Evolutionary conservation across 2,797 vertebrate species (phyloP).

Genomic region (Parauchenoglanis ngamensis): DNA sequence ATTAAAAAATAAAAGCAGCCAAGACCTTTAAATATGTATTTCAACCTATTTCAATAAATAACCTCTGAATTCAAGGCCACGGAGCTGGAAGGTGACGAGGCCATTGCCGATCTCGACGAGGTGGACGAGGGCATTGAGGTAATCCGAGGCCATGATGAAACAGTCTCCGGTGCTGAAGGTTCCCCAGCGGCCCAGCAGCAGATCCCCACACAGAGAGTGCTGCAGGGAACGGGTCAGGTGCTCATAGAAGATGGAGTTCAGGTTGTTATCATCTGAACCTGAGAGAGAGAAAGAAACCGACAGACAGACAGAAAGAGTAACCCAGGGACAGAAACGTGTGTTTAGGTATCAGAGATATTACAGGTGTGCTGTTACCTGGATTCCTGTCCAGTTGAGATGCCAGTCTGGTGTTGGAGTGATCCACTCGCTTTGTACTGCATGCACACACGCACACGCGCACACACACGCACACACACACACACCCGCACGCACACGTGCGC

Average conservation of each 20-base stretch:
- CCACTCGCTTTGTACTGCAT: constrained; percentile 90
- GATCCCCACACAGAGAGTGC: constrained; percentile 94
- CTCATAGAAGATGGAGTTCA: constrained; percentile 99
- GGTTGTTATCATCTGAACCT: constrained; percentile 97
- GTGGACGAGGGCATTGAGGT: constrained; percentile 96
- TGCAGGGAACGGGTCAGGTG: constrained; percentile 96
- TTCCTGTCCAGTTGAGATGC: constrained; percentile 97
- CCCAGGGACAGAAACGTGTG: neutral
- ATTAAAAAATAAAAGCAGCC: too few species aligned
- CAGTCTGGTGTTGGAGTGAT: constrained; percentile 96
- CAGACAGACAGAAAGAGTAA: too few species aligned
- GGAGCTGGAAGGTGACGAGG: constrained; percentile 93
- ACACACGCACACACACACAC: constrained; percentile 34
- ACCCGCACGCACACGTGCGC: too few species aligned
- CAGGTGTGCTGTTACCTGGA: constrained; percentile 79
- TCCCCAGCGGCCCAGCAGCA: constrained; percentile 94
- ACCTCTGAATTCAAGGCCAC: constrained; percentile 98
- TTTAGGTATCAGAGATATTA: neutral
- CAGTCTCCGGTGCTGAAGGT: constrained; percentile 95
- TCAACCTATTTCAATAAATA: too few species aligned
- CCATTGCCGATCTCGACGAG: constrained; percentile 97
- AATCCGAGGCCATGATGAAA: constrained; percentile 98
- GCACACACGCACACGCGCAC: constrained; percentile 43
- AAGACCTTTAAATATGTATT: too few species aligned
- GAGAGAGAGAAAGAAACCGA: neutral